Evolutionary conservation across 1,140 invertebrate species (phyloP).

Genomic region (Charaxes varanes): DNA sequence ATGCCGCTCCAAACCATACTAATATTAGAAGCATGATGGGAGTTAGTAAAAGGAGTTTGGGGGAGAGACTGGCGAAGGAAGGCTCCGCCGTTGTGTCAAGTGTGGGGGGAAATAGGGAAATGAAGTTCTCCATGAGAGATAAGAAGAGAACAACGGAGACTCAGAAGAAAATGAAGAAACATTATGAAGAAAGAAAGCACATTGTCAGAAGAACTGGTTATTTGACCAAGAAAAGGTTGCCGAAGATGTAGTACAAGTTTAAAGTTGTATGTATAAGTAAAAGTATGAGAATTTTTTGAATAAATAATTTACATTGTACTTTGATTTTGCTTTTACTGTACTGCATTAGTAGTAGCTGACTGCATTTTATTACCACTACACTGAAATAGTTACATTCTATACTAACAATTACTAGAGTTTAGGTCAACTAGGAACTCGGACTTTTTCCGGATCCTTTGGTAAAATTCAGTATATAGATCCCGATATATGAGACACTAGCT

Average conservation of each 20-base stretch:
- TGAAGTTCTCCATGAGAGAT: conserved; percentile 80
- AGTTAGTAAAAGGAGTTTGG: conserved; percentile 79
- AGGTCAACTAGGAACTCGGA: too few relatives aligned
- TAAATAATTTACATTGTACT: too few relatives aligned
- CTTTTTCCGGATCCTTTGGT: too few relatives aligned
- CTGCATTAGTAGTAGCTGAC: too few relatives aligned
- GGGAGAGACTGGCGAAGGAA: conserved; percentile 80
- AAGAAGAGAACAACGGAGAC: conserved; percentile 70
- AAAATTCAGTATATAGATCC: too few relatives aligned
- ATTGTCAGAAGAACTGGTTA: conserved; percentile 80
- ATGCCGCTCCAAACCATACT: conserved; percentile 30
- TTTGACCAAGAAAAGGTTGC: conserved; percentile 50
- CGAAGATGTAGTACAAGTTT: conserved; percentile 32
- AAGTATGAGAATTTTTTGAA: too few relatives aligned
- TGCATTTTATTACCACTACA: too few relatives aligned
- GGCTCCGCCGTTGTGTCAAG: conserved; percentile 75
- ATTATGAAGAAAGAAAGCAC: conserved; percentile 83
- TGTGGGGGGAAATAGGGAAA: conserved; percentile 82
- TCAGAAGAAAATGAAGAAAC: conserved; percentile 76
- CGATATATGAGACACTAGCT: too few relatives aligned
- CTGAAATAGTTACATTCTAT: too few relatives aligned
- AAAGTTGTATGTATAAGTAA: too few relatives aligned
- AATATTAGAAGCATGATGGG: conserved; percentile 49
- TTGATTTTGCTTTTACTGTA: too few relatives aligned
- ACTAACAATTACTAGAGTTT: too few relatives aligned